A percentile compares a stretch with the other conserved stretches of the same genome.
phyloP scores from a whole-genome alignment of 2,113 vertebrate species.

The Nycticorax nycticorax region DNA sequence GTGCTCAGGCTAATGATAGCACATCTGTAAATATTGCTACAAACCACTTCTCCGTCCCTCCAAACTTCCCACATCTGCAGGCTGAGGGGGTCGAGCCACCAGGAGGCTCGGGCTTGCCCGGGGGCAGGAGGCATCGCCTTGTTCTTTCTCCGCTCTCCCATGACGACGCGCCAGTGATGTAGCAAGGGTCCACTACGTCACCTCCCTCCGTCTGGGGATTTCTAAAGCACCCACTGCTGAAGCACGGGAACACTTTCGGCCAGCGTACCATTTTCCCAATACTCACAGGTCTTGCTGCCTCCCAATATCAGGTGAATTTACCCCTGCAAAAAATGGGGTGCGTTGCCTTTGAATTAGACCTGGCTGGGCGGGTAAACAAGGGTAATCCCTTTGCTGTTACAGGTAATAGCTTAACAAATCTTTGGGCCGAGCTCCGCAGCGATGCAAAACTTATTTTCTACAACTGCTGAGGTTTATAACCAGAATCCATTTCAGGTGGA shows the following conservation, averaged over 20 bases:
- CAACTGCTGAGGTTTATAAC: conserved; percentile 12
- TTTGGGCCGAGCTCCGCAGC: background rate
- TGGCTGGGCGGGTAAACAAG: background rate
- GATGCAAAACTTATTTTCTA: background rate
- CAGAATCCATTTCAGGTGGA: conserved; percentile 73
- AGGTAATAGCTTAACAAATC: background rate
- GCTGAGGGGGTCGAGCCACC: background rate
- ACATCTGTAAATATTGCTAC: conserved; percentile 23
- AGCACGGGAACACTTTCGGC: rapidly evolving
- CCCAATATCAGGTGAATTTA: background rate
- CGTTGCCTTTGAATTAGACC: background rate
- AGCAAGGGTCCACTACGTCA: rapidly evolving
- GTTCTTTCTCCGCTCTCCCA: background rate
- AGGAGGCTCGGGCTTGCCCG: rapidly evolving
- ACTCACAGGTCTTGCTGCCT: background rate
- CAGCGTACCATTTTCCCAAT: rapidly evolving
- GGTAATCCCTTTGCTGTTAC: background rate
- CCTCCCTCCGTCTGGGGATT: background rate
- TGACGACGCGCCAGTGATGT: too few species aligned
- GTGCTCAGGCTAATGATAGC: conserved; percentile 35
- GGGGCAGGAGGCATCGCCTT: background rate
- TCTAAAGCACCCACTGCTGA: background rate
- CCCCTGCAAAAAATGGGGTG: background rate
- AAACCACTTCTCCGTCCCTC: background rate
- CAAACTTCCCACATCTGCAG: background rate